phyloP scores from a whole-genome alignment of 2,797 vertebrate genomes.

The Tachyglossus aculeatus region DNA sequence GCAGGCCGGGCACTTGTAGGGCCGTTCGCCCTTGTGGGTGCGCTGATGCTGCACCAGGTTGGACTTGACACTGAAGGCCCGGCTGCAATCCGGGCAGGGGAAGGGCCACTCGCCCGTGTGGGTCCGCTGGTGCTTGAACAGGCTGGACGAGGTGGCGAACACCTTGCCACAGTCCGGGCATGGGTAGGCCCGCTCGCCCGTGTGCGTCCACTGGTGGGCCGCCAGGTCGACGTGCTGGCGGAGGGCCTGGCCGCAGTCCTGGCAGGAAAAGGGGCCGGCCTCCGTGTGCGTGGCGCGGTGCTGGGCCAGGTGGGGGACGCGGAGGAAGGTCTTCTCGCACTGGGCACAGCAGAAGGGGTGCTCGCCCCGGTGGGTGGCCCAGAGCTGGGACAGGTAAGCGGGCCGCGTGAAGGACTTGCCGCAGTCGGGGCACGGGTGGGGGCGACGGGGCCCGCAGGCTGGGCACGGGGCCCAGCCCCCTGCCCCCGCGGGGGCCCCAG shows the following conservation, averaged over 20 bases:
- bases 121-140: conserved; percentile 71
- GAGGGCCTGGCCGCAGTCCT: conserved; percentile 86
- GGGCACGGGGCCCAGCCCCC: background rate
- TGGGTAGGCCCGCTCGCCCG: conserved; percentile 62
- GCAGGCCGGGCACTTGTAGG: conserved; percentile 55
- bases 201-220: conserved; percentile 72
- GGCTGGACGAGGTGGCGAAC: conserved; percentile 71
- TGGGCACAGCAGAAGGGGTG: conserved; percentile 81
- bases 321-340: conserved; percentile 85
- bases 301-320: conserved; percentile 81
- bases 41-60: conserved; percentile 72
- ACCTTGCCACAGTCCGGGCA: conserved; percentile 64
- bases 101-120: conserved; percentile 71
- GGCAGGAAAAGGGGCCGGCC: conserved; percentile 85
- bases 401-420: conserved; percentile 48
- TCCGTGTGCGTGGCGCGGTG: conserved; percentile 84
- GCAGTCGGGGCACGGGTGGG: conserved; percentile 32
- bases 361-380: conserved; percentile 82
- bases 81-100: conserved; percentile 61
- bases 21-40: conserved; percentile 8
- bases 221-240: conserved; percentile 88
- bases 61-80: conserved; percentile 73
- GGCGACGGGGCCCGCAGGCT: conserved; percentile 39
- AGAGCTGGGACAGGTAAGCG: conserved; percentile 71
- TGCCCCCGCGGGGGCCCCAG: too few relatives aligned